Conservation (phyloP, 1,140 invertebrate genomes). For the Heliconius hermathena region DNA sequence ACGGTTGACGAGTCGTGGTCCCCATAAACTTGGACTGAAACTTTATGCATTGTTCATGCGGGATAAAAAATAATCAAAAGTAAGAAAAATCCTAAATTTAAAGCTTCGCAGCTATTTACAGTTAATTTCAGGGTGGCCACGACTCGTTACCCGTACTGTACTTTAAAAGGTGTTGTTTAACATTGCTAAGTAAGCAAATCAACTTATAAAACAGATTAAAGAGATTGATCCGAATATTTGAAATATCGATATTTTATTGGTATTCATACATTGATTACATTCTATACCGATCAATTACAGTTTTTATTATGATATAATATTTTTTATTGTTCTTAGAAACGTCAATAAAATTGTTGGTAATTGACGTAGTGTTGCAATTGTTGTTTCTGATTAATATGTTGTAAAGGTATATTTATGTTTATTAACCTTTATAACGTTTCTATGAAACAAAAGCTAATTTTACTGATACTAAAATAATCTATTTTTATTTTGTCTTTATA, state of each 20-base stretch:
- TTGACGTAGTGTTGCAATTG: background rate
- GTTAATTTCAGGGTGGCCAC: no score
- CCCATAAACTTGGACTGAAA: no score
- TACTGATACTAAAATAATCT: no score
- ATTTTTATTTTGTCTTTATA: no score
- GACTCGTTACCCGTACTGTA: background rate
- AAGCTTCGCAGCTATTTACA: no score
- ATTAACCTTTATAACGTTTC: no score
- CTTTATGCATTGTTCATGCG: no score
- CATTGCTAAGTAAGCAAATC: constrained; percentile 1
- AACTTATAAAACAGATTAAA: background rate
- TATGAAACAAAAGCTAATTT: no score
- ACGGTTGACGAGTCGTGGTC: no score
- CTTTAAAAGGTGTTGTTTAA: background rate
- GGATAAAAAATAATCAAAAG: no score
- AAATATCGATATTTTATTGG: background rate
- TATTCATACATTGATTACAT: background rate
- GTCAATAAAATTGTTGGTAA: constrained; percentile 8
- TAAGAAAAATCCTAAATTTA: no score
- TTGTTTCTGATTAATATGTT: background rate
- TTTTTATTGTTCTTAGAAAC: background rate
- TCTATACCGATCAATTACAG: background rate
- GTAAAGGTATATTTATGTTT: background rate
- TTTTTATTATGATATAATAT: background rate
- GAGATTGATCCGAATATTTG: background rate